Percentiles rank a stretch among this genome's conserved stretches.
Evolutionary conservation across 2,888 invertebrate species (phyloP).

Genomic region (Cantharis rustica): DNA sequence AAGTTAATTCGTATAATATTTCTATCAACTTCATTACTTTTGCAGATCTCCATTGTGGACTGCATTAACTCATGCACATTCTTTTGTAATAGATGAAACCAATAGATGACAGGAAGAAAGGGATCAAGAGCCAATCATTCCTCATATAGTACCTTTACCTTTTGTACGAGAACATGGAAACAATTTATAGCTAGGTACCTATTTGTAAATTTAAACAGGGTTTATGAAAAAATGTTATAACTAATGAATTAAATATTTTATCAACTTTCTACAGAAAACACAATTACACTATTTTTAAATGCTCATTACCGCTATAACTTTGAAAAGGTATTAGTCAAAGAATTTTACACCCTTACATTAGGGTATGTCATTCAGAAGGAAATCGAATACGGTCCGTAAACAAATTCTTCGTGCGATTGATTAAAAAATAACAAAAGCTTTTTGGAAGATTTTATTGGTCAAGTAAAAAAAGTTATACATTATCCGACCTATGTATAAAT

Average conservation of each 20-base stretch:
- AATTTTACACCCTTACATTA: background rate
- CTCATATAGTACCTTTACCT: conserved; percentile 51
- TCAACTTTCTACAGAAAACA: background rate
- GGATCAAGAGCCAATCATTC: conserved; percentile 47
- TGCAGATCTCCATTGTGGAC: conserved; percentile 81
- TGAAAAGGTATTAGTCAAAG: background rate
- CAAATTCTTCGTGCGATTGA: too few relatives aligned
- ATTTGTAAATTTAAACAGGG: background rate
- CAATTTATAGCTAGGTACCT: background rate
- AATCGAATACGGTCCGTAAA: too few relatives aligned
- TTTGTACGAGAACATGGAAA: conserved; percentile 43
- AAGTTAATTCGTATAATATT: background rate
- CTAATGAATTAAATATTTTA: background rate
- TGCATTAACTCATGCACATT: conserved; percentile 75
- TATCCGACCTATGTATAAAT: too few relatives aligned
- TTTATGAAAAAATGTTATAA: background rate
- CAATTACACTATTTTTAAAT: background rate
- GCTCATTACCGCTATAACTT: background rate
- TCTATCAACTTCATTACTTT: conserved; percentile 15
- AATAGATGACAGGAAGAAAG: conserved; percentile 49
- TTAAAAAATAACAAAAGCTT: too few relatives aligned
- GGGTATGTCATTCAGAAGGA: too few relatives aligned
- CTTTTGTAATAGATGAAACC: conserved; percentile 47
- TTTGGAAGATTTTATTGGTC: too few relatives aligned
- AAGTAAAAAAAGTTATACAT: too few relatives aligned